Evolutionary conservation across 2,113 vertebrate species (phyloP), one percentile per base, ranked within the genome.

Genomic region (Cercocebus atys): DNA sequence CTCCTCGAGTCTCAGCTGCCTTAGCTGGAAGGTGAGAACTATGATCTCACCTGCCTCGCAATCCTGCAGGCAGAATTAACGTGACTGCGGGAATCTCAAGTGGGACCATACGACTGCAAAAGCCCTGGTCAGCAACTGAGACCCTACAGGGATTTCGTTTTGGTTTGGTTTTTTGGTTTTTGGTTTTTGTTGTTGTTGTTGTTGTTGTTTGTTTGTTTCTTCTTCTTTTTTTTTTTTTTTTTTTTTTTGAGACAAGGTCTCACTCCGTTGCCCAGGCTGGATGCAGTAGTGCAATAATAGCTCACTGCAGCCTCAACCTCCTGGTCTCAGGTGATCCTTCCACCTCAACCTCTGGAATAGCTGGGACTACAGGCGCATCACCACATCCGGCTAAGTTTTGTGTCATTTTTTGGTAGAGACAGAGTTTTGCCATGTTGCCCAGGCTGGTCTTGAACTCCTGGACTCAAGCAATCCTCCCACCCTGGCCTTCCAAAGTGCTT

Each of bases 161-260:
- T 14, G 6, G 12, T 64, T 64, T 64, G 5, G 11, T 61, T 61
- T 61, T 11, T 27, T 61, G 25, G 59, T 61, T 12, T 61, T 50
- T 4, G 47, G 25, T 27, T 55, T 13, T 13, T 47, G 11, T 52
- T 55, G 52, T 55, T 17, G 23, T 59, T 57, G 57, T 11, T 25
- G 23, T 61, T 59, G 57, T 11, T 59, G 23, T 59, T 57, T 59
- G 8, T 59, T 59, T 25, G 1, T 3, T 50, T 50, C 3, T 50
- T 13, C 13, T 0, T 12, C 12, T 64, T 5, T 27, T 27, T 12
- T 6, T 25, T 11, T 9, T 11, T 25, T 10, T 27, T 32, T 13
- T 32, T 11, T 66, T 6, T 68, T 68, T 68, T 64, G 27, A 14
- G 27, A 68, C 32, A n/a, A 68, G 66, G 6, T 68, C 66, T 64